Evolutionary conservation across 1,140 invertebrate species (phyloP), one percentile per base, ranked within the genome.

Genomic region (Drosophila arizonae): DNA sequence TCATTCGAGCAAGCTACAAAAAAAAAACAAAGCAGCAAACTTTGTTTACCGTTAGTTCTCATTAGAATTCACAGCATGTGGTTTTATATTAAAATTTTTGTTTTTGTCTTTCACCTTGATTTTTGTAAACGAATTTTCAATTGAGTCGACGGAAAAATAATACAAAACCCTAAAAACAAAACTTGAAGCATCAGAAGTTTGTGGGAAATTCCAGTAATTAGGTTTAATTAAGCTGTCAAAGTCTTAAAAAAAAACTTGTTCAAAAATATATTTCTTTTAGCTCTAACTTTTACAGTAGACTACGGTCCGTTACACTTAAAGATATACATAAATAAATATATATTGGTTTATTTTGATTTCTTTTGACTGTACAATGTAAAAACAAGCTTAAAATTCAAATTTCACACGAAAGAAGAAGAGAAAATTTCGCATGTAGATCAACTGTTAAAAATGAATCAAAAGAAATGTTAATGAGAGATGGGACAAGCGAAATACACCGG

Each of bases 11-110:
- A 15, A 26, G n/a, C 13, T 4, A 15, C 3, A n/a, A 3, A 45
- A 15, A 4, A 11, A 11, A 43, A 54, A 58, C 52, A 30, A 30
- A 30, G 6, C 33, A 39, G 36, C 11, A 17, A 73, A 62, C 33
- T 67, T 64, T 51, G 50, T 54, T 70, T 36, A 28, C 21, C 6
- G 26, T 60, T 67, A 54, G 64, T 61, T 61, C 65, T 45, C 57
- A 73, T 73, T 73, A 68, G 51, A 56, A 73, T 73, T 48, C 71
- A 69, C 65, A 73, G 57, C 71, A 68, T 73, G 71, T 51, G 33
- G 13, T 43, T 28, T 54, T 52, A 60, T 52, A 26, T 63, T 66
- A 30, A n/a, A 15, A 33, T 8, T 9, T 51, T 26, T 41, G 15
- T 39, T 36, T 56, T 50, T 24, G 21, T 21, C 26, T 61, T 36